phyloP scores from a whole-genome alignment of 35 echinoderm and acorn worm species.

The Antedon bifida region DNA sequence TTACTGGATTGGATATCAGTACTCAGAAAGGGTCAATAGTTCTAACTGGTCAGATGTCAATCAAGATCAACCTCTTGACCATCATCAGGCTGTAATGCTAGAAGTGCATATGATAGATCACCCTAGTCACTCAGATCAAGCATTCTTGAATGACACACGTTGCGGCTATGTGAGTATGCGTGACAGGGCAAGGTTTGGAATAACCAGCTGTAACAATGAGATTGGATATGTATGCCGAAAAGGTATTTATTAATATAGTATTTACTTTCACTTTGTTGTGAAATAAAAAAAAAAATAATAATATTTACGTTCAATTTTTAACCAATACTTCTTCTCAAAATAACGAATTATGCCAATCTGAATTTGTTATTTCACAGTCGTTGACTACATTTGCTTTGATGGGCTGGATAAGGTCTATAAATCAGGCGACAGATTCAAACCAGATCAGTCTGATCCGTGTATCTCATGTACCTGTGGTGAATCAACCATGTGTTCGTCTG shows the following conservation, averaged over 20 bases:
- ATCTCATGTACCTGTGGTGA: neutral
- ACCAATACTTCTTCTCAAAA: too few relatives aligned
- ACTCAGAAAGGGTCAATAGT: neutral
- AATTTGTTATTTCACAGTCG: neutral
- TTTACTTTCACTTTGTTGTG: neutral
- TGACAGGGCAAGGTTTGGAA: too few relatives aligned
- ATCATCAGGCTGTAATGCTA: neutral
- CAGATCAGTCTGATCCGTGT: neutral
- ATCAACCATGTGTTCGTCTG: neutral
- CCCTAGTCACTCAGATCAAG: too few relatives aligned
- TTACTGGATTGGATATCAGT: neutral
- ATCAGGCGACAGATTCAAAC: neutral
- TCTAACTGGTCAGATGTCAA: neutral
- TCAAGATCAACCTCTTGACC: neutral
- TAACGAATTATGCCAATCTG: too few relatives aligned
- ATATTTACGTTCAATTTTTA: too few relatives aligned
- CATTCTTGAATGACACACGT: too few relatives aligned
- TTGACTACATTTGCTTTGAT: neutral
- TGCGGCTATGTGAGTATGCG: too few relatives aligned
- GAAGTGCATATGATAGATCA: too few relatives aligned
- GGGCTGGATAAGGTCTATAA: neutral
- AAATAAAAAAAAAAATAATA: too few relatives aligned
- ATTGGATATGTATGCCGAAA: neutral
- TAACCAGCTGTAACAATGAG: neutral
- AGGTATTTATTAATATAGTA: neutral